Conservation (phyloP, 1,140 invertebrate genomes). For the Scaptomyza montana region DNA sequence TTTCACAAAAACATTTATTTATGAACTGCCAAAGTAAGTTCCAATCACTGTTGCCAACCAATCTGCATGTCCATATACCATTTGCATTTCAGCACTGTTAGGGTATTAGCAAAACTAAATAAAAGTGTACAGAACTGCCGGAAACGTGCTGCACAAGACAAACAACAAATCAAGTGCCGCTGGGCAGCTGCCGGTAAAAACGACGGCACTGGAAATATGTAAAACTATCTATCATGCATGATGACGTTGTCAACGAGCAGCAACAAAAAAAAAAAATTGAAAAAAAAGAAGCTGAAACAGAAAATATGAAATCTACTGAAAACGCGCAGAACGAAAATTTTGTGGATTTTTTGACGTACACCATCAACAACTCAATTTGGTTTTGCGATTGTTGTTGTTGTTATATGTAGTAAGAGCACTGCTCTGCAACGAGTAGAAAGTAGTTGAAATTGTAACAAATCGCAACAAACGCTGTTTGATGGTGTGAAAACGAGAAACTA, state of each 20-base stretch:
- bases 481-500: conserved; percentile 70
- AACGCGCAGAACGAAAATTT: conserved; percentile 43
- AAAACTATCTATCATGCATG: conserved; percentile 78
- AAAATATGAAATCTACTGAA: conserved; percentile 34
- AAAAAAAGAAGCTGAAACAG: conserved; percentile 9
- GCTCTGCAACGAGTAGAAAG: conserved; percentile 17
- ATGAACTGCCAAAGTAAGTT: not conserved
- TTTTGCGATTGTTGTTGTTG: conserved; percentile 23
- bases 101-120: conserved; percentile 63
- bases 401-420: conserved; percentile 11
- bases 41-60: not conserved
- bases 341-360: conserved; percentile 63
- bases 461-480: conserved; percentile 70
- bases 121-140: conserved; percentile 53
- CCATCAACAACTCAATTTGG: conserved; percentile 72
- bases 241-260: conserved; percentile 52
- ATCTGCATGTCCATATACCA: conserved; percentile 3
- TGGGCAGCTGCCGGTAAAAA: conserved; percentile 65
- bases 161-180: conserved; percentile 79
- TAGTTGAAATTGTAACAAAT: conserved; percentile 63
- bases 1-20: not conserved
- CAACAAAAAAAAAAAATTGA: conserved; percentile 27
- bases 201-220: conserved; percentile 65
- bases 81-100: not conserved
- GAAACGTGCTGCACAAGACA: conserved; percentile 77